A percentile compares a stretch with the other conserved stretches of the same genome.
These are phyloP conservation scores for Pseudolaguvia tuberculata DNA, from an alignment of 2,113 vertebrate species.

Conservation along the genomic window DNA sequence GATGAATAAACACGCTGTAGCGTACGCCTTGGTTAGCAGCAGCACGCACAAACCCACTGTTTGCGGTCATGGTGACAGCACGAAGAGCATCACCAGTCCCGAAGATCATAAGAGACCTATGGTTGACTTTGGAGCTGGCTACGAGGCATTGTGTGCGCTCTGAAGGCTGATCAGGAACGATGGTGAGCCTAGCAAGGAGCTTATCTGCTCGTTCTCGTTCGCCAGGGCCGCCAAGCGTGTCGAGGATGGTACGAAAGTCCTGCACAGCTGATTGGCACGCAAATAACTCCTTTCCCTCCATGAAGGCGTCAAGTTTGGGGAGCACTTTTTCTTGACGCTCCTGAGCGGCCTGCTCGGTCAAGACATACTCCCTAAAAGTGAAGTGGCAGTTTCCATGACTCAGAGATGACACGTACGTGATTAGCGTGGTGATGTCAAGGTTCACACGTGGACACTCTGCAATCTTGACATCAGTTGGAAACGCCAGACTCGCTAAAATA, in stretches of 20 bases:
- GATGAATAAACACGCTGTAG: slow-evolving; percentile 93
- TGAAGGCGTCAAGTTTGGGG: slow-evolving; percentile 81
- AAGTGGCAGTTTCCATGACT: slow-evolving; percentile 87
- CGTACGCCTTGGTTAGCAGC: slow-evolving; percentile 89
- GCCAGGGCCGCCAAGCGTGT: slow-evolving; percentile 82
- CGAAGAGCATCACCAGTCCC: slow-evolving; percentile 87
- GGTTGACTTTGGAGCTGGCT: slow-evolving; percentile 85
- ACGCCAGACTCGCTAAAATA: slow-evolving; percentile 79
- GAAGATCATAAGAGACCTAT: slow-evolving; percentile 86
- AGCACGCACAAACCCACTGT: slow-evolving; percentile 90
- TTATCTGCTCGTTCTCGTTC: slow-evolving; percentile 79
- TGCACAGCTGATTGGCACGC: slow-evolving; percentile 84
- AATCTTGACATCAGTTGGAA: slow-evolving; percentile 80
- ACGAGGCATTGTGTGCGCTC: slow-evolving; percentile 78
- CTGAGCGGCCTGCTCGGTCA: slow-evolving; percentile 89
- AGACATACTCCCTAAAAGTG: slow-evolving; percentile 85
- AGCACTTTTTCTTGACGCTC: slow-evolving; percentile 82
- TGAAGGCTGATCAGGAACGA: slow-evolving; percentile 85
- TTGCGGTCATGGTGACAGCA: slow-evolving; percentile 93
- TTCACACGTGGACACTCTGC: slow-evolving; percentile 82
- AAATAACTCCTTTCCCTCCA: slow-evolving; percentile 88
- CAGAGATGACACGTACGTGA: slow-evolving; percentile 87
- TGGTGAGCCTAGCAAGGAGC: slow-evolving; percentile 74
- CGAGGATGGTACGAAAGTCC: slow-evolving; percentile 89
- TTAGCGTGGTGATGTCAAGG: slow-evolving; percentile 92